A percentile compares a stretch with the other conserved stretches of the same genome.
Conservation (phyloP, 2,113 vertebrate genomes). For the Lagenorhynchus albirostris region DNA sequence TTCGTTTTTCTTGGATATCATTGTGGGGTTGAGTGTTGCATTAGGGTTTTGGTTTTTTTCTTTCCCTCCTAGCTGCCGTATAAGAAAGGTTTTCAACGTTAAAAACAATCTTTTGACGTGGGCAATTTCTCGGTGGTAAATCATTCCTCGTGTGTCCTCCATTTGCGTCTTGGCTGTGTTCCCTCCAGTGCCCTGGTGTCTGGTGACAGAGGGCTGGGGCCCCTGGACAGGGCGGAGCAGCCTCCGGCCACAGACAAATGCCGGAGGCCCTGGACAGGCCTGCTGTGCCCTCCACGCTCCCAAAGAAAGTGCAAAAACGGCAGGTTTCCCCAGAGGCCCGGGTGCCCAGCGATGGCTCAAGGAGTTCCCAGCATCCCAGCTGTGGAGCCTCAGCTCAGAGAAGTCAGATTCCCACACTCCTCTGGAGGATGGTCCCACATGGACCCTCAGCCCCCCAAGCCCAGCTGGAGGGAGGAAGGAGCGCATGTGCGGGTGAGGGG, state of each 20-base stretch:
- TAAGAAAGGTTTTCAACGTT: not conserved
- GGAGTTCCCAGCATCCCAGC: not conserved
- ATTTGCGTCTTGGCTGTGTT: not conserved
- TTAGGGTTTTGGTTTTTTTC: not conserved
- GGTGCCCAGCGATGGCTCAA: not conserved
- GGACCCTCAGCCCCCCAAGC: not conserved
- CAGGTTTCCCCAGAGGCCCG: not conserved
- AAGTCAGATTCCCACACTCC: not conserved
- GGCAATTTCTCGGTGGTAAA: not conserved
- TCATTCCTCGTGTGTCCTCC: not conserved
- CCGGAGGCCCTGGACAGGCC: not conserved
- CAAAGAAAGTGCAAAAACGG: not conserved
- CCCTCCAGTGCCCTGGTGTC: constrained; percentile 16
- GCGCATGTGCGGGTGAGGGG: not conserved
- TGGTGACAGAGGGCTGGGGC: not conserved
- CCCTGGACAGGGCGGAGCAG: not conserved
- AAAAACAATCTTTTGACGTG: not conserved
- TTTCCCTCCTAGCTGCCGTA: not conserved
- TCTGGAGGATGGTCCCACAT: not conserved
- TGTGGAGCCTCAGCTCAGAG: not conserved
- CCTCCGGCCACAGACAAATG: not conserved
- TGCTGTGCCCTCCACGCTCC: not conserved
- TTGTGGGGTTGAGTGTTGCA: not conserved
- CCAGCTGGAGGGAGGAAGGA: not conserved
- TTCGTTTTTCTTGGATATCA: not conserved